Evolutionary conservation across 2,888 invertebrate species (phyloP), one percentile per base, ranked within the genome.

Genomic region (Tuta absoluta): DNA sequence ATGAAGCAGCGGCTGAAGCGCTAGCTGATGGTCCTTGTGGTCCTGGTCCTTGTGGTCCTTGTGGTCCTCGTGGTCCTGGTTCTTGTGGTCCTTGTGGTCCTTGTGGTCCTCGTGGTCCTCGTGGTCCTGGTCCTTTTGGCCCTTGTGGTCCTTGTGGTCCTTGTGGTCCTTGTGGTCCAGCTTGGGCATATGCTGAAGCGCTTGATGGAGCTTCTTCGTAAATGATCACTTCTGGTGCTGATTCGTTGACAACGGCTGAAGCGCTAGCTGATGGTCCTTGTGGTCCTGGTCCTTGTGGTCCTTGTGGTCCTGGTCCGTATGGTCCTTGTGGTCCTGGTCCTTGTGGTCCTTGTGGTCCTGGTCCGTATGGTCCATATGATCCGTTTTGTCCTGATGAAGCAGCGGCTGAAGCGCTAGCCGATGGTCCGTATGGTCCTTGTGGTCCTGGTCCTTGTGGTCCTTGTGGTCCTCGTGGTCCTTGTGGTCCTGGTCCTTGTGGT

Each of bases 351-450:
- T 33, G 33, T 33, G 4, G 33, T 33, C 33, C 33, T 33, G 41
- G 33, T 33, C 33, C 33, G 4, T 33, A 10, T 33, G 33, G 33
- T 33, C 33, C 33, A 10, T 33, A 33, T 33, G 33, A 10, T 33
- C 33, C 33, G 4, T 33, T 3, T 33, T 5, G 33, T 33, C 33
- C 59, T 59, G 28, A 58, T 12, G 28, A 48, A 17, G 56, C 24
- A 3, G 17, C 2, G n/a, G 65, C 69, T 10, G 59, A 21, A 48
- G 67, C 65, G 19, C 38, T 41, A 19, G 69, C 67, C 2, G 64
- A 49, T 21, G 66, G 63, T 59, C 67, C 62, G 49, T 33, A 37
- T 63, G 41, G 41, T 63, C 63, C 63, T 33, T 28, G 56, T 37
- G 48, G 1, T 14, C 37, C 21, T 57, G n/a, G 57, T 57, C 57